Evolutionary conservation across 1,140 invertebrate genomes (phyloP).

Genomic region (Nebria ingens): DNA sequence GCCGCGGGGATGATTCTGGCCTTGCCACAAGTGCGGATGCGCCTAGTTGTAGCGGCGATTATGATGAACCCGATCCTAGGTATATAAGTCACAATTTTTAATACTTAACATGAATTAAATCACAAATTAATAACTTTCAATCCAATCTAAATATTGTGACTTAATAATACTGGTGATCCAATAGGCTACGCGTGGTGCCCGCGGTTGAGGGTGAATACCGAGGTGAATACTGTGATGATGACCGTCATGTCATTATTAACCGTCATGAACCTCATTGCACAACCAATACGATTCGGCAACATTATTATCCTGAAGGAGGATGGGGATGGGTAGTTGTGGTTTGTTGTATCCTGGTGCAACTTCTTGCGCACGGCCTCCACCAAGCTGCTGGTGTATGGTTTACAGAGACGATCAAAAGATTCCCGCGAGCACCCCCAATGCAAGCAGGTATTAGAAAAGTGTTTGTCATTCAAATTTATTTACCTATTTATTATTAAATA

Average conservation of each 20-base stretch:
- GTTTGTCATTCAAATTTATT: too few species aligned
- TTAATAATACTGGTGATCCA: too few species aligned
- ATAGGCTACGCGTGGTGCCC: background rate
- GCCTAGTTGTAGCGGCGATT: background rate
- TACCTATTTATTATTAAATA: too few species aligned
- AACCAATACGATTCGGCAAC: conserved; percentile 40
- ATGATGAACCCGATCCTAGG: background rate
- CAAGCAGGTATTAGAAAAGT: conserved; percentile 12
- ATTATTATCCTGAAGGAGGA: conserved; percentile 57
- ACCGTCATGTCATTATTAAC: background rate
- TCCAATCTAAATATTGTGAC: too few species aligned
- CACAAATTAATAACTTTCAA: too few species aligned
- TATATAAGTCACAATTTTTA: too few species aligned
- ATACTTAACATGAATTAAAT: too few species aligned
- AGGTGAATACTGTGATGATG: background rate
- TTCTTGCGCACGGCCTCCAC: conserved; percentile 48
- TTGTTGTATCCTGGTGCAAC: conserved; percentile 41
- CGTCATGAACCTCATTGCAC: background rate
- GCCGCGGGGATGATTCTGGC: conserved; percentile 14
- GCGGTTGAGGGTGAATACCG: background rate
- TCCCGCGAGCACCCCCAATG: background rate
- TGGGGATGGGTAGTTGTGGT: conserved; percentile 54
- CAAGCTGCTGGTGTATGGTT: conserved; percentile 39
- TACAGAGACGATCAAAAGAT: background rate
- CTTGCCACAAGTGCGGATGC: conserved; percentile 13